These are phyloP conservation scores for Tragelaphus imberbis DNA, from an alignment of 2,113 vertebrate genomes.

Conservation along the genomic window DNA sequence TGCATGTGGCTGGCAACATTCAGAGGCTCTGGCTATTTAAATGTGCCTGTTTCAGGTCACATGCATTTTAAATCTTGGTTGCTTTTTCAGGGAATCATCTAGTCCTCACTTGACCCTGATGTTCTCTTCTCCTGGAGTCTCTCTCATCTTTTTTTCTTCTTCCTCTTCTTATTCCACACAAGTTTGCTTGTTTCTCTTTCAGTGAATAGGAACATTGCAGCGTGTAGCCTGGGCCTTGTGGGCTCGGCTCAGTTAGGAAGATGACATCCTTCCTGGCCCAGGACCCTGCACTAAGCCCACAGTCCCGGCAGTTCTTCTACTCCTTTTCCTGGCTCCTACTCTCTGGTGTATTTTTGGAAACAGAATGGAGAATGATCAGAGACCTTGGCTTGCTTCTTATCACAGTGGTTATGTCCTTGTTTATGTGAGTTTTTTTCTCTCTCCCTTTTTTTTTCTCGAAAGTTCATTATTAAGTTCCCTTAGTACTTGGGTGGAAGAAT, in stretches of 20 bases:
- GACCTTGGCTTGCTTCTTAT: neutral
- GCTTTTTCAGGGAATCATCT: neutral
- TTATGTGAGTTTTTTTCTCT: neutral
- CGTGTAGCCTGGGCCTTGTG: neutral
- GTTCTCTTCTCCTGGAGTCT: neutral
- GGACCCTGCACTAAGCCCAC: neutral
- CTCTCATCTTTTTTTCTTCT: neutral
- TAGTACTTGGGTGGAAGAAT: neutral
- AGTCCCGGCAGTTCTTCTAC: neutral
- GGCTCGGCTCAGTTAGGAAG: neutral
- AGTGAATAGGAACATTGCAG: neutral
- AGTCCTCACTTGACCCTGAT: neutral
- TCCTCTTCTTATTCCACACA: neutral
- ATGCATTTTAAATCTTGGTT: neutral
- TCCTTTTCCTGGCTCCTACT: too few species aligned
- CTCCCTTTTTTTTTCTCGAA: neutral
- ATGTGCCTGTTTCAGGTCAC: neutral
- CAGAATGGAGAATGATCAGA: neutral
- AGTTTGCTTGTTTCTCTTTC: neutral
- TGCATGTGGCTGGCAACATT: neutral
- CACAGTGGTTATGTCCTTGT: too few species aligned
- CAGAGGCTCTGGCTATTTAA: neutral
- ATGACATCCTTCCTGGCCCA: neutral
- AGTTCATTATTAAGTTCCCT: neutral
- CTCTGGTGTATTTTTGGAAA: neutral